Conservation (phyloP, 2,113 vertebrate genomes). For the Rhynchopsitta pachyrhyncha region DNA sequence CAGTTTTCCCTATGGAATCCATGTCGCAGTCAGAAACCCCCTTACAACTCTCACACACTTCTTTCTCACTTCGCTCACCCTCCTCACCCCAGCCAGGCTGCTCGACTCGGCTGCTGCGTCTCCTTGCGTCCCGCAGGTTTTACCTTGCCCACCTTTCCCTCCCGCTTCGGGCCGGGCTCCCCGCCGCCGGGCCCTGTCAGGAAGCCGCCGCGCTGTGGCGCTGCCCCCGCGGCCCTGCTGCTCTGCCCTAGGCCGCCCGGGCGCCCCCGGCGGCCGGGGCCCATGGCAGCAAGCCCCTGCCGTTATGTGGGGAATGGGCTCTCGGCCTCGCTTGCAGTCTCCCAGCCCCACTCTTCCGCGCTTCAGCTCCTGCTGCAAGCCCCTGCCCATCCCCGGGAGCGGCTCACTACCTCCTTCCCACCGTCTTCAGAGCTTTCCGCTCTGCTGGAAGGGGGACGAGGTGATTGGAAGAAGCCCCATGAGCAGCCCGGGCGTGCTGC, state of each 20-base stretch:
- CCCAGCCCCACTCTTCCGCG: fast-evolving
- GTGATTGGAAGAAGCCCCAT: not conserved
- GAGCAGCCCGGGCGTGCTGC: not conserved
- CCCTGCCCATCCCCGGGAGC: not conserved
- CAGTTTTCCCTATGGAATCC: not conserved
- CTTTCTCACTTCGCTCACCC: not conserved
- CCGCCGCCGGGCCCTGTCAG: fast-evolving
- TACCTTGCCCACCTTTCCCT: fast-evolving
- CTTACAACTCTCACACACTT: not conserved
- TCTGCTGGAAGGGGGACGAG: not conserved
- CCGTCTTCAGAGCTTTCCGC: too few species aligned
- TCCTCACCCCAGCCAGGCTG: not conserved
- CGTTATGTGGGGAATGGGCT: fast-evolving
- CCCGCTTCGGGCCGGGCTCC: fast-evolving
- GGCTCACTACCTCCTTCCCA: too few species aligned
- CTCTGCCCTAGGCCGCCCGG: not conserved
- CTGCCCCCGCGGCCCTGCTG: fast-evolving
- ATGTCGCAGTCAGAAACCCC: not conserved
- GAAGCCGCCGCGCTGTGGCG: not conserved
- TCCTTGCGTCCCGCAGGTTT: fast-evolving
- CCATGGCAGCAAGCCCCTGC: not conserved
- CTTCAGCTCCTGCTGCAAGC: not conserved
- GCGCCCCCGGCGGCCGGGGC: fast-evolving
- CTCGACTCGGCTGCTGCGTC: fast-evolving
- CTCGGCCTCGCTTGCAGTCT: too few species aligned